Evolutionary conservation across 2,888 invertebrate genomes (phyloP), one percentile per base, ranked within the genome.

Genomic region (Smittia aterrima): DNA sequence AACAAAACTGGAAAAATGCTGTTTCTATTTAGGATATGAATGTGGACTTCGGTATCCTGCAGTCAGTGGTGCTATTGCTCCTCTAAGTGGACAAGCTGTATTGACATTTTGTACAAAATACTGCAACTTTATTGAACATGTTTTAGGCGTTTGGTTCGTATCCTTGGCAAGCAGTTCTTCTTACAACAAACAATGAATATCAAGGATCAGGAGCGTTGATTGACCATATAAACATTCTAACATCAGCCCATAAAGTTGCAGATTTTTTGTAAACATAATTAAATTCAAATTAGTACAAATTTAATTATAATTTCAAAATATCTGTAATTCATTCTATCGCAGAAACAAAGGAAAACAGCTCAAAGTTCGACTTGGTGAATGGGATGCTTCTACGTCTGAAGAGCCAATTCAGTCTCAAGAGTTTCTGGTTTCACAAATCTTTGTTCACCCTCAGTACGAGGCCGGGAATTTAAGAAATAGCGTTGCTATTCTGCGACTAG

Each of bases 401-500:
- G 92, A 92, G 77, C 88, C 89, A 0, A 85, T 89, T 67, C 86
- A 89, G 0, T 88, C 86, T 75, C 85, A 89, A 78, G 90, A 91
- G 79, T 86, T 87, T 76, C 82, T 80, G 3, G 83, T 91, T 0
- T 79, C 82, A 3, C 85, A 83, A 77, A 86, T 91, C 47, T 87
- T 86, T 76, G 83, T 87, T 6, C 87, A 88, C 78, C 86, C 92
- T 0, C 85, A 86, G 16, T 96, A 88, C 81, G 89, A 90, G 79
- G 82, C 88, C 0, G 85, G 84, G 74, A 93, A 91, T 76, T 84
- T 95, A 62, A 88, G 89, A 77, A 93, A 92, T 79, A 93, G 95
- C 80, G 86, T 96, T 40, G 95, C 94, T 1, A 85, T 96, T 0
- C 80, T 96, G 27, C 86, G 88, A 75, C 82, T 96, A n/a, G 83